Base-by-base conservation (phyloP, 2,888 invertebrate genomes). In the Xanthorhoe spadicearia region DNA sequence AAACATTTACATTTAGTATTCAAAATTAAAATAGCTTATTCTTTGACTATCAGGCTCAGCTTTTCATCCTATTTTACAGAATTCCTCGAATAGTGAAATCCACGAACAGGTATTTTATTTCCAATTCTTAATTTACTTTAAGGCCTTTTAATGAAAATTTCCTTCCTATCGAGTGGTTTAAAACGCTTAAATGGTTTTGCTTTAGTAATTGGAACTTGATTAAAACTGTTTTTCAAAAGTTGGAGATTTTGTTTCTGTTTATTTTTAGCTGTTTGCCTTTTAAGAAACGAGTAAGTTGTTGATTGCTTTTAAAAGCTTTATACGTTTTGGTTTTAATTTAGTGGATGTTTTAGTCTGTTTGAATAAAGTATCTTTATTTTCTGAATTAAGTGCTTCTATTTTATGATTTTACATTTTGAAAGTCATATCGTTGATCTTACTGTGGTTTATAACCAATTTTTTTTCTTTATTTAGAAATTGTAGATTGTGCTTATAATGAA, bases 71-170 rank as follows among this genome's bases (percentile, higher is more conserved):
- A 38, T 64, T 54, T 62, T 50, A 32, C 62, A 63, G 64, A 57
- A 61, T 64, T 68, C 49, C 60, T 60, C 53, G 43, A 61, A 64
- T 50, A 60, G 8, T 52, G 19, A 60, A 56, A 55, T 55, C 63
- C 52, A 54, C 28, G 53, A 61, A 56, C 23, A 55, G 23, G 57
- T 61, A 52, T 57, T 56, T 61, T 61, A 64, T 68, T 55, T 61
- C 17, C 18, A 61, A 68, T 54, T 57, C 59, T 56, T 65, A 54
- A 68, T 65, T 65, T 65, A 60, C 23, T 59, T 65, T 59, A 62
- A 60, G 49, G 50, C 51, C 49, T 50, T 61, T 18, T 69, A 69
- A 69, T 69, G 68, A 69, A 62, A 62, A 69, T 65, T 63, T 62
- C 65, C 48, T 49, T 35, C 46, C 46, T 51, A 64, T 52, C 61